phyloP scores from a whole-genome alignment of 2,888 invertebrate species.

The Epicampocera succincta region DNA sequence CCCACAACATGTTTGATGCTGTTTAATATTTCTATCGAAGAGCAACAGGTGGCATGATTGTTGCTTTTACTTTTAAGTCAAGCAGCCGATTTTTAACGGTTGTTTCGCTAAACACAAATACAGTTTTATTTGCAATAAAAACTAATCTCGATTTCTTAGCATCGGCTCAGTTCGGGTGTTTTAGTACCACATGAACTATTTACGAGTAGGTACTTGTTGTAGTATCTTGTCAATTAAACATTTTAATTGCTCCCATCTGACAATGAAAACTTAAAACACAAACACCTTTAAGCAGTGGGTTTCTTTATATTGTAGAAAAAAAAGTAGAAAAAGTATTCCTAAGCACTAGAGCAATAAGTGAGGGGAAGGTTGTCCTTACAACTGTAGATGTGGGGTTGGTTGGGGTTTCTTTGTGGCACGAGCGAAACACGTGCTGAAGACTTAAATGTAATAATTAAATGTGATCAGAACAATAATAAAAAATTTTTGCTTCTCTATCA shows the following conservation, averaged over 20 bases:
- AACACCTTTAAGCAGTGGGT: background rate
- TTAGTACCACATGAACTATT: too few species aligned
- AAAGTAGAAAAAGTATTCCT: too few species aligned
- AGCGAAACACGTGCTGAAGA: too few species aligned
- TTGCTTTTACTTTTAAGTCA: constrained; percentile 42
- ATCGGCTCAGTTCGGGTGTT: background rate
- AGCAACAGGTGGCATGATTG: constrained; percentile 58
- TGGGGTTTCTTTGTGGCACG: background rate
- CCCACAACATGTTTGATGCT: constrained; percentile 52
- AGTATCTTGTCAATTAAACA: background rate
- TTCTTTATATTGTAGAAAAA: too few species aligned
- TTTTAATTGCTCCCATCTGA: constrained; percentile 17
- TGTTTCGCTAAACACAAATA: constrained; percentile 5
- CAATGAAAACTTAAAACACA: constrained; percentile 28
- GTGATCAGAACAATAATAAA: too few species aligned
- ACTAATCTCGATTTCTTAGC: constrained; percentile 13
- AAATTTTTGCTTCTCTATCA: too few species aligned
- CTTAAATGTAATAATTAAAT: too few species aligned
- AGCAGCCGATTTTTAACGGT: constrained; percentile 50
- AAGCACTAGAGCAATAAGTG: too few species aligned
- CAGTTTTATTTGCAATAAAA: constrained; percentile 9
- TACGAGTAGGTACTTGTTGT: too few species aligned
- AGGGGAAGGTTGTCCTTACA: too few species aligned
- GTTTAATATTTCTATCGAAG: constrained; percentile 33
- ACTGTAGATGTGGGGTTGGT: too few species aligned